Conservation (phyloP, 2,113 vertebrate species). For the Myrmecobius fasciatus region DNA sequence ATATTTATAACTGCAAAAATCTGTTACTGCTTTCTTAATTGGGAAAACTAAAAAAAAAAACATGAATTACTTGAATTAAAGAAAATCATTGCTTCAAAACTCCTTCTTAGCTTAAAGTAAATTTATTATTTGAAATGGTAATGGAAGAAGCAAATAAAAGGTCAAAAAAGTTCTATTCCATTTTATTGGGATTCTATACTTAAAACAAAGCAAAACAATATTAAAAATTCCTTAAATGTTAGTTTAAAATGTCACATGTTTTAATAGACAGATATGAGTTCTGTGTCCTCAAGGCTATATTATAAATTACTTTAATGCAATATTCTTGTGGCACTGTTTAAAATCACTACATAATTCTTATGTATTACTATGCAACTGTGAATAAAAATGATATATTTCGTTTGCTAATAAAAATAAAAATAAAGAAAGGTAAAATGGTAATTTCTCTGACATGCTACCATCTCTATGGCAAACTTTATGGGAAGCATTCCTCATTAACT, state of each 20-base stretch:
- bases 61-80: neutral
- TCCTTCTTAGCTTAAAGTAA: neutral
- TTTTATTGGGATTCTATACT: neutral
- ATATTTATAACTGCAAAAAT: neutral
- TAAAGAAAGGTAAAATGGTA: neutral
- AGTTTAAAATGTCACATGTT: slow-evolving; percentile 6
- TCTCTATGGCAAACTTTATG: neutral
- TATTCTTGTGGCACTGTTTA: neutral
- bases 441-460: neutral
- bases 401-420: slow-evolving; percentile 16
- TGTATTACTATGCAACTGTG: neutral
- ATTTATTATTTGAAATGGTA: neutral
- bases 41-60: neutral
- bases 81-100: neutral
- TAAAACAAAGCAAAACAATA: neutral
- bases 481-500: neutral
- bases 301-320: neutral
- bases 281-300: neutral
- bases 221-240: neutral
- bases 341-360: neutral
- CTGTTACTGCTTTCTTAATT: neutral
- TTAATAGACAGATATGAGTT: slow-evolving; percentile 9
- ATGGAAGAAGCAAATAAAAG: neutral
- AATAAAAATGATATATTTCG: neutral
- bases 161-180: neutral